Conservation (phyloP, 2,797 vertebrate species). For the Scarus forsteni region DNA sequence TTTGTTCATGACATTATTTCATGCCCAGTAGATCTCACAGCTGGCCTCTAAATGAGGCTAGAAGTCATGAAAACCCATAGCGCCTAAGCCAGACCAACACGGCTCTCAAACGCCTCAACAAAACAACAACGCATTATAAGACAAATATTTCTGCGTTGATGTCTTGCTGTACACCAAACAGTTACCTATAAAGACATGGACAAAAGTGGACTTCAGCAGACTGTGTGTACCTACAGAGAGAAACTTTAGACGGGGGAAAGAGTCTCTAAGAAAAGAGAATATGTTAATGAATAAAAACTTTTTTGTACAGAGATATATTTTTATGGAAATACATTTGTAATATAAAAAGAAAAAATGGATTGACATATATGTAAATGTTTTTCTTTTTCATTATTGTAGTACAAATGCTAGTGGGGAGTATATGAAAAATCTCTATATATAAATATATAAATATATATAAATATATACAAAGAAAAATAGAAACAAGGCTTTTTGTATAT, state of each 20-base stretch:
- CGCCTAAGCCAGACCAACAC: constrained; percentile 44
- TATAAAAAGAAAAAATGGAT: constrained; percentile 90
- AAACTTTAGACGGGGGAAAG: constrained; percentile 47
- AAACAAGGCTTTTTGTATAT: constrained; percentile 96
- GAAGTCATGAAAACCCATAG: constrained; percentile 40
- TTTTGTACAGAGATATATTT: constrained; percentile 99
- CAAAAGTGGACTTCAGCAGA: constrained; percentile 59
- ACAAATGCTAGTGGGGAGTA: constrained; percentile 91
- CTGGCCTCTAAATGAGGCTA: constrained; percentile 30
- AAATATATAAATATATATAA: constrained; percentile 77
- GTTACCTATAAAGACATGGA: constrained; percentile 53
- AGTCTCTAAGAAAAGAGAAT: constrained; percentile 73
- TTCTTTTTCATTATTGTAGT: constrained; percentile 98
- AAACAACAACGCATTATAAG: constrained; percentile 62
- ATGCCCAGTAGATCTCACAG: constrained; percentile 55
- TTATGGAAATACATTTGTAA: constrained; percentile 99
- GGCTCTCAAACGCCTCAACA: constrained; percentile 69
- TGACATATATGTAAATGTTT: constrained; percentile 95
- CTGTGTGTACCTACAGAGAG: constrained; percentile 56
- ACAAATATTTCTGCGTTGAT: constrained; percentile 42
- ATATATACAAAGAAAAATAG: constrained; percentile 87
- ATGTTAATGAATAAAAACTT: constrained; percentile 75
- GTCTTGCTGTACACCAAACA: constrained; percentile 71
- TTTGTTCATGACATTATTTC: constrained; percentile 27
- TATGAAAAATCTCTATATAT: constrained; percentile 81